Base-by-base conservation (phyloP, 2,113 vertebrate species). In the Tympanuchus pallidicinctus region DNA sequence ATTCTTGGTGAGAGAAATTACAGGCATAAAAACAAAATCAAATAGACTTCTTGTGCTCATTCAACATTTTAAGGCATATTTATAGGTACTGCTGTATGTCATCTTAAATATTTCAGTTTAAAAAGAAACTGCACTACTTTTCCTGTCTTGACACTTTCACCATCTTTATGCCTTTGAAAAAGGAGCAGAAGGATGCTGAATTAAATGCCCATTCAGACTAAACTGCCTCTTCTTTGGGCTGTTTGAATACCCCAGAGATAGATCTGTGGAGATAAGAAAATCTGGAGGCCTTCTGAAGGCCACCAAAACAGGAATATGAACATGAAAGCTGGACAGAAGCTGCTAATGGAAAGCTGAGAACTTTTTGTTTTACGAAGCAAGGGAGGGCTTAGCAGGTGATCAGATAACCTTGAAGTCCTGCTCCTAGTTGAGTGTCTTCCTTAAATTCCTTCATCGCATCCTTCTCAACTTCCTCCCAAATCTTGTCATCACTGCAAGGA, bases 1-100 rank as follows among this genome's bases (percentile, higher is more conserved):
- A 85, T 71, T 92, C 95, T 95, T 84, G 82, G 69, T 85, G 61
- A 94, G 57, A 89, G 84, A 88, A 79, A 70, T 96, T 90, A 92
- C 27, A 96, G 92, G 50, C 94, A 90, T 93, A 95, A 96, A 95
- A 94, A 3, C 88, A 91, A 94, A 96, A 93, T 81, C 93, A 97
- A 94, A 95, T 92, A 95, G 76, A 94, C 73, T 90, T 42, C 86
- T 78, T 78, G 75, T 60, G 65, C 80, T 95, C 91, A 84, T 92
- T 90, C 94, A 92, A 90, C 73, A 84, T 88, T 86, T 92, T 88
- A 86, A 89, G 70, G 76, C 70, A 75, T 92, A 91, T 95, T 95
- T 96, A 94, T 94, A 94, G 91, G 65, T 88, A 72, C 69, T 84
- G 89, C 70, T 91, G 63, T 54, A 91, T 45, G 19, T 76, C 43